Conservation (phyloP, 2,797 vertebrate species). For the Hemitrygon akajei region DNA sequence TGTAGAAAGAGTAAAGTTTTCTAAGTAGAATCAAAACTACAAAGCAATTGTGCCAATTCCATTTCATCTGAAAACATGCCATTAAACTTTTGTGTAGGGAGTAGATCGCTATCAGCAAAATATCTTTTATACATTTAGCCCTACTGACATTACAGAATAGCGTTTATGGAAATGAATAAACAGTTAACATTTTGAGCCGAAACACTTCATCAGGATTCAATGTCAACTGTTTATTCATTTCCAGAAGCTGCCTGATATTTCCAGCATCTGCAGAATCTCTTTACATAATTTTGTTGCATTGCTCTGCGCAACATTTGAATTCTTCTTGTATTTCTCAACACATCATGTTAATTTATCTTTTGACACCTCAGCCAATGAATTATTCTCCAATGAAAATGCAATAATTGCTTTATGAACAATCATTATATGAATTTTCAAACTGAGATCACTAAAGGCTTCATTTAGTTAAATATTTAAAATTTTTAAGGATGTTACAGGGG, state of each 20-base stretch:
- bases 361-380: not conserved
- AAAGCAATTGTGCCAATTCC: not conserved
- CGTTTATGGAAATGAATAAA: too few relatives aligned
- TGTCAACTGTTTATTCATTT: too few relatives aligned
- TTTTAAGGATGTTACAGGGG: not conserved
- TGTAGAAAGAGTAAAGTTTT: not conserved
- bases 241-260: too few relatives aligned
- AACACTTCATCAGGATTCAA: too few relatives aligned
- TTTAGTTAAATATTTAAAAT: not conserved
- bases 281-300: not conserved
- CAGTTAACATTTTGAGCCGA: too few relatives aligned
- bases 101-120: not conserved
- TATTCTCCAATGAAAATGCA: not conserved
- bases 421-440: not conserved
- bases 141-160: not conserved
- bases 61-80: not conserved
- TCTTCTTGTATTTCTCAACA: not conserved
- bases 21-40: not conserved
- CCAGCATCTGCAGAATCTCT: too few relatives aligned
- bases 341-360: not conserved
- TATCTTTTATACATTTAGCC: not conserved
- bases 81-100: not conserved
- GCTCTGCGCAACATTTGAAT: not conserved
- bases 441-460: not conserved
- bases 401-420: not conserved